Conservation (phyloP, 2,113 vertebrate genomes). For the Chaetura pelagica region DNA sequence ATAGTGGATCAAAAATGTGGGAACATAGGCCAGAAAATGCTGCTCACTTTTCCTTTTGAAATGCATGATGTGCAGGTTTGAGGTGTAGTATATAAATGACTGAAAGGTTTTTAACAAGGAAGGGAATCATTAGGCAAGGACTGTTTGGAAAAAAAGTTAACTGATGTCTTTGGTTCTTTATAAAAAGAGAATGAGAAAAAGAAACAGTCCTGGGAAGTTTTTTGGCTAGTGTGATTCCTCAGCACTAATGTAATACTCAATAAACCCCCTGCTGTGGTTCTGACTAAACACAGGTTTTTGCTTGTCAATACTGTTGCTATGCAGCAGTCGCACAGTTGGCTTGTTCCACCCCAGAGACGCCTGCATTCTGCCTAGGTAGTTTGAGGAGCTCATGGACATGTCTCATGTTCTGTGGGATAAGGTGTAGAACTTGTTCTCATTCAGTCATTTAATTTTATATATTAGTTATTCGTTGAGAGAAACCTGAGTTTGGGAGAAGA, state of each 20-base stretch:
- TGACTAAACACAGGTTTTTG: neutral
- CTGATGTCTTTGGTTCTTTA: neutral
- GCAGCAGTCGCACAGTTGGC: accelerated
- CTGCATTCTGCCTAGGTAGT: neutral
- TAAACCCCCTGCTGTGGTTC: neutral
- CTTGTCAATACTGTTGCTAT: neutral
- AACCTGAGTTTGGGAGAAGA: neutral
- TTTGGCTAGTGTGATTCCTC: neutral
- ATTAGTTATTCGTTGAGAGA: neutral
- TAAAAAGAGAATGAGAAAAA: neutral
- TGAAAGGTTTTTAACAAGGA: slow-evolving; percentile 32
- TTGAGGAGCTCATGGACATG: neutral
- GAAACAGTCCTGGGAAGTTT: neutral
- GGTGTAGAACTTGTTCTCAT: neutral
- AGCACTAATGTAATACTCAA: neutral
- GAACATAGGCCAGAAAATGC: neutral
- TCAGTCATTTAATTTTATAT: neutral
- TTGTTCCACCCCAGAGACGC: neutral
- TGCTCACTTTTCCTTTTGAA: slow-evolving; percentile 20
- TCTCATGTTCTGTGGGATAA: neutral
- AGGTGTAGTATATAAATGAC: neutral
- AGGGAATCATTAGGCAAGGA: neutral
- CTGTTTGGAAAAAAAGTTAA: neutral
- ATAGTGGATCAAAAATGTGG: slow-evolving; percentile 40
- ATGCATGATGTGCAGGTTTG: neutral